Evolutionary conservation across 2,113 vertebrate species (phyloP).

Genomic region (Turdus rufiventris): DNA sequence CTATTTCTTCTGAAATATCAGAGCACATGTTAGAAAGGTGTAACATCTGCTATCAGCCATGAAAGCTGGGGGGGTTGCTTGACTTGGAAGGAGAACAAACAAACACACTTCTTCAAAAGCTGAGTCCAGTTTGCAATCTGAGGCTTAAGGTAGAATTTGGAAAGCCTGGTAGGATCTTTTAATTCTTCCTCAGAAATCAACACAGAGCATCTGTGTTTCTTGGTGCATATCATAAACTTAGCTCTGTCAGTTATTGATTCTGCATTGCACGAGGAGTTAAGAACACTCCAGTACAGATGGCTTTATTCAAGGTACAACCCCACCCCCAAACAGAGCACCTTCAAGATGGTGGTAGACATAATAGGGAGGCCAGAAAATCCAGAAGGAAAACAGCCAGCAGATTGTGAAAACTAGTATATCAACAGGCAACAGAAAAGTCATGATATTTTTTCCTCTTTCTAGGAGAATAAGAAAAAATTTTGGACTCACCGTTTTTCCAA

Average conservation of each 20-base stretch:
- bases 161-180: neutral
- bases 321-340: neutral
- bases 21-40: neutral
- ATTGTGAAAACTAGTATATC: neutral
- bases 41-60: neutral
- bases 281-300: neutral
- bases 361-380: neutral
- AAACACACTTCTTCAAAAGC: neutral
- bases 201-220: neutral
- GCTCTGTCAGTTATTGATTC: neutral
- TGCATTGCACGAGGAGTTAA: neutral
- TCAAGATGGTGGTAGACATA: neutral
- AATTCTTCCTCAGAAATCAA: neutral
- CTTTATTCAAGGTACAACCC: neutral
- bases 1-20: neutral
- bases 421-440: neutral
- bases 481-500: neutral
- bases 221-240: neutral
- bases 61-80: neutral
- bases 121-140: neutral
- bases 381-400: neutral
- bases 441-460: neutral
- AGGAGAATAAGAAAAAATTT: neutral
- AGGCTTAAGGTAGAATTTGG: neutral
- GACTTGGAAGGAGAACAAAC: neutral